Evolutionary conservation across 2,888 invertebrate genomes (phyloP).

Genomic region (Andrena dorsata): DNA sequence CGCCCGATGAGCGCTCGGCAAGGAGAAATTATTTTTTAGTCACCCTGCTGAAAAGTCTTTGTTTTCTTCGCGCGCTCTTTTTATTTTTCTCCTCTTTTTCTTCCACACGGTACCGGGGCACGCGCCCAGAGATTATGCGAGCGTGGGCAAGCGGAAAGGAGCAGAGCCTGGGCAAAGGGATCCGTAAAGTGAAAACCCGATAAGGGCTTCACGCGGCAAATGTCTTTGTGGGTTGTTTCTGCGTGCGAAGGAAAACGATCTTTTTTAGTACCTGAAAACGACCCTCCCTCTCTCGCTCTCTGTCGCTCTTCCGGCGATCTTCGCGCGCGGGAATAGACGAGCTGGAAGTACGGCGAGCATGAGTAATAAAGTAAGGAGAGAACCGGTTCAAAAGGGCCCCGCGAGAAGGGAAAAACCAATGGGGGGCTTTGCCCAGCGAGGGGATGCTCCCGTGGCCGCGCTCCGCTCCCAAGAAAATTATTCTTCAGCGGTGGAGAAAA

Average conservation of each 20-base stretch:
- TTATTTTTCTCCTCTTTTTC: conserved; percentile 25
- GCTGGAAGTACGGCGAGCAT: conserved; percentile 52
- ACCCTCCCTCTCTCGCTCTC: conserved; percentile 31
- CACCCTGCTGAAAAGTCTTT: conserved; percentile 58
- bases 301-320: conserved; percentile 19
- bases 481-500: conserved; percentile 42
- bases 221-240: conserved; percentile 60
- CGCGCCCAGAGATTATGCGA: conserved; percentile 48
- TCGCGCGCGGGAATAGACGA: conserved; percentile 42
- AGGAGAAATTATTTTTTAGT: conserved; percentile 59
- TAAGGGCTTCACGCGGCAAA: conserved; percentile 49
- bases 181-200: conserved; percentile 62
- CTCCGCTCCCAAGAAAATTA: conserved; percentile 51
- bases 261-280: conserved; percentile 62
- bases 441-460: conserved; percentile 38
- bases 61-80: conserved; percentile 44
- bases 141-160: conserved; percentile 57
- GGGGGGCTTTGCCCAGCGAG: conserved; percentile 48
- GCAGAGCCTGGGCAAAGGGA: conserved; percentile 53
- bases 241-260: conserved; percentile 61
- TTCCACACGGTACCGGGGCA: conserved; percentile 27
- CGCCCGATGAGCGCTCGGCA: not conserved
- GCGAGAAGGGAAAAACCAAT: conserved; percentile 46
- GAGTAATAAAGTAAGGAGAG: conserved; percentile 58
- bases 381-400: conserved; percentile 49